phyloP scores from a whole-genome alignment of 37 sponge, comb jelly and placozoan genomes.

The Eunapius fragilis region DNA sequence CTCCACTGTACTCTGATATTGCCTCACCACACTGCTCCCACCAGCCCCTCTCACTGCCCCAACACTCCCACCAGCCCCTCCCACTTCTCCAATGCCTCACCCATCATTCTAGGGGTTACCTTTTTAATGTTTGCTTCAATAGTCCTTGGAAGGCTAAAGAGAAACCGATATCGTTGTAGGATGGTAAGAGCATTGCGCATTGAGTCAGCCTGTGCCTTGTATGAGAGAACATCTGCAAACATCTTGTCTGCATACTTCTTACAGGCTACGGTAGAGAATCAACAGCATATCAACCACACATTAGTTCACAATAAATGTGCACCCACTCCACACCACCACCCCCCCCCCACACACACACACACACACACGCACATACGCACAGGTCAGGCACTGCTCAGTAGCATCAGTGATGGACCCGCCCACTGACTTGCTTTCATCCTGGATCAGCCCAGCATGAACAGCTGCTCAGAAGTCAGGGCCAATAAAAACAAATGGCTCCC shows the following conservation, averaged over 20 bases:
- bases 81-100: not conserved
- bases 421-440: conserved; percentile 66
- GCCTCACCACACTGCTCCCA: not conserved
- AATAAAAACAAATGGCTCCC: not conserved
- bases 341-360: conserved; percentile 9
- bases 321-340: not conserved
- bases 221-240: conserved; percentile 65
- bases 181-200: conserved; percentile 88
- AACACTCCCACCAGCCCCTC: not conserved
- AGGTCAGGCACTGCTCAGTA: conserved; percentile 63
- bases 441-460: conserved; percentile 75
- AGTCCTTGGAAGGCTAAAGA: conserved; percentile 87
- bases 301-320: too few species aligned
- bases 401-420: conserved; percentile 88
- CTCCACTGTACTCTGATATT: not conserved
- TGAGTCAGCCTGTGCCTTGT: conserved; percentile 80
- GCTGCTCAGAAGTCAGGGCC: conserved; percentile 18
- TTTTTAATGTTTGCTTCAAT: conserved; percentile 86
- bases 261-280: not conserved
- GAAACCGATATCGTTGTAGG: conserved; percentile 86
- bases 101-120: conserved; percentile 31
- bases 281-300: too few species aligned
- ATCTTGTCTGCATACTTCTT: conserved; percentile 48
- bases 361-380: conserved; percentile 19
- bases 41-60: not conserved